phyloP scores from a whole-genome alignment of 2,113 vertebrate genomes.

The Acinonyx jubatus region DNA sequence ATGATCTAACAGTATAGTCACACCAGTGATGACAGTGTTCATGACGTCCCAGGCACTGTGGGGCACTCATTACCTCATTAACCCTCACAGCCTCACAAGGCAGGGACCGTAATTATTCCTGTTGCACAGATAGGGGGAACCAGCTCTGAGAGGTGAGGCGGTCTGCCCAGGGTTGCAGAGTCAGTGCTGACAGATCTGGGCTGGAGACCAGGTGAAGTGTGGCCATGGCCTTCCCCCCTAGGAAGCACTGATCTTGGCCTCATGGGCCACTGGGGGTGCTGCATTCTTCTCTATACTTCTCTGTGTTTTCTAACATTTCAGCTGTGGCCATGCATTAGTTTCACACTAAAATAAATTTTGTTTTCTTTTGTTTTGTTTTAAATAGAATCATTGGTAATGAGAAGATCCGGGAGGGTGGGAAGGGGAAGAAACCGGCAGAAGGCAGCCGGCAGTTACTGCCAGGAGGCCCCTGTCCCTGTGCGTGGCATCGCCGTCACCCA shows the following conservation, averaged over 20 bases:
- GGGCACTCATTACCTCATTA: neutral
- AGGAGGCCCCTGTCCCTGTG: neutral
- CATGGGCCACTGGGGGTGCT: neutral
- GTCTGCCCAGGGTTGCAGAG: neutral
- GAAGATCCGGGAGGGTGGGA: neutral
- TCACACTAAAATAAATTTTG: neutral
- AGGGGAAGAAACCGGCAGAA: too few relatives aligned
- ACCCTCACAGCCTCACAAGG: rapidly evolving
- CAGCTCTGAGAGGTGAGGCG: neutral
- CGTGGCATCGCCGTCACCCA: rapidly evolving
- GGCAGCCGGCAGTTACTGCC: neutral
- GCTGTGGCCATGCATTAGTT: neutral
- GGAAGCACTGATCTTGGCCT: neutral
- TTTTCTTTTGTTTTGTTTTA: neutral
- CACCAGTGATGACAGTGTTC: neutral
- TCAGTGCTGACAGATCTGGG: neutral
- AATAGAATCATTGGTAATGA: neutral
- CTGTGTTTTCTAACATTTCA: neutral
- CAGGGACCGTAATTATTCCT: neutral
- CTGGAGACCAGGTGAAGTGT: neutral
- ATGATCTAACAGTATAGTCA: neutral
- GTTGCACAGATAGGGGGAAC: neutral
- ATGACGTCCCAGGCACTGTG: neutral
- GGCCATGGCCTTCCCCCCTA: neutral
- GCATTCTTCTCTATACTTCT: neutral